Conservation (phyloP, 1,140 invertebrate species). For the Cephus cinctus region DNA sequence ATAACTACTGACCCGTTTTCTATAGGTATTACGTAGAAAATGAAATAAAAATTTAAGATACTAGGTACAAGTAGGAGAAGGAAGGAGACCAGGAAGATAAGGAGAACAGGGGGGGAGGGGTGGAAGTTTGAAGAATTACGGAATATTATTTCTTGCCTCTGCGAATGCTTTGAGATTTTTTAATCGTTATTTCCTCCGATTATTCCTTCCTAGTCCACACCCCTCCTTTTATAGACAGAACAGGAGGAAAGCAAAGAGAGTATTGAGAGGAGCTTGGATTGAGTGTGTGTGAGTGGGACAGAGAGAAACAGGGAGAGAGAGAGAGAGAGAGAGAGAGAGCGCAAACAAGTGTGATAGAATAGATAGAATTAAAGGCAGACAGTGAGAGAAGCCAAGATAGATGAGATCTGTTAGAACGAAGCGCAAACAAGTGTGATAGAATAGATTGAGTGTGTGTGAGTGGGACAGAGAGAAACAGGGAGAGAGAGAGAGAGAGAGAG, state of each 20-base stretch:
- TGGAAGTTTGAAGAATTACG: not conserved
- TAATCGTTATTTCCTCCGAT: not conserved
- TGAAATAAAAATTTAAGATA: not conserved
- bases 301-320: no score
- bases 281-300: no score
- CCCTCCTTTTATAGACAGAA: not conserved
- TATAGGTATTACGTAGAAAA: not conserved
- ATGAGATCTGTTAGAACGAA: no score
- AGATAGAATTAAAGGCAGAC: no score
- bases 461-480: no score
- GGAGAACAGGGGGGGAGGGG: not conserved
- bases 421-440: no score
- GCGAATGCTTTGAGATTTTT: not conserved
- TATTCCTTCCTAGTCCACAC: not conserved
- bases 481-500: no score
- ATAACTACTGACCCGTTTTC: conserved; percentile 7
- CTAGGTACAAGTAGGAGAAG: not conserved
- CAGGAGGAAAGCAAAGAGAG: not conserved
- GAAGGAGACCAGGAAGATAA: not conserved
- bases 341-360: no score
- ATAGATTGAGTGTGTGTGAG: no score
- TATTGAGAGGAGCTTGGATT: not conserved
- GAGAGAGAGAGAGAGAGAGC: no score
- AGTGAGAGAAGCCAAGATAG: no score
- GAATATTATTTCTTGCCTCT: not conserved